phyloP scores from a whole-genome alignment of 2,113 vertebrate genomes.

The Prionailurus viverrinus region DNA sequence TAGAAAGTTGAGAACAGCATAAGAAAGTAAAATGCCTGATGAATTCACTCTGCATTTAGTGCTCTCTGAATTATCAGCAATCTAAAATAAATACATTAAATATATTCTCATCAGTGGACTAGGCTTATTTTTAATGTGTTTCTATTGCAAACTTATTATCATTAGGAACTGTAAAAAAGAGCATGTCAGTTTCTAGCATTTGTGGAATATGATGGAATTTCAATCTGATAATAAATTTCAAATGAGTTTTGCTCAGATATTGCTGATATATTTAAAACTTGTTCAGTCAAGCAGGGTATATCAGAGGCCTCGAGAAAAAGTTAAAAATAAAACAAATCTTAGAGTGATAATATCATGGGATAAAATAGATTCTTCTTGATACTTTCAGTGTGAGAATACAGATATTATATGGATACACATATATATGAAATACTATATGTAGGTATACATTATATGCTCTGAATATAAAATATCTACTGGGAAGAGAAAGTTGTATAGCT shows the following conservation, averaged over 20 bases:
- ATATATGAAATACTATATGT: neutral
- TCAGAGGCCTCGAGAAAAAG: conserved; percentile 42
- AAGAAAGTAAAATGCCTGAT: conserved; percentile 78
- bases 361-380: neutral
- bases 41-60: conserved; percentile 82
- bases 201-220: conserved; percentile 35
- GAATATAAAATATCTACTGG: conserved; percentile 2
- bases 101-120: conserved; percentile 77
- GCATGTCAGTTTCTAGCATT: neutral
- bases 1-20: conserved; percentile 79
- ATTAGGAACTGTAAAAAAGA: conserved; percentile 66
- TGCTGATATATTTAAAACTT: conserved; percentile 66
- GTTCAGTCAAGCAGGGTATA: conserved; percentile 65
- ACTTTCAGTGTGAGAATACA: neutral
- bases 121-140: conserved; percentile 75
- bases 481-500: neutral
- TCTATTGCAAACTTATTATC: conserved; percentile 69
- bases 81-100: conserved; percentile 82
- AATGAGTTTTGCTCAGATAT: conserved; percentile 52
- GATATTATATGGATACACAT: neutral
- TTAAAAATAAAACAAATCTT: conserved; percentile 40
- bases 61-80: conserved; percentile 81
- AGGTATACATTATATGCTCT: neutral
- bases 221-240: conserved; percentile 70
- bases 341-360: neutral